A percentile compares a stretch with the other conserved stretches of the same genome.
Evolutionary conservation across 2,113 vertebrate genomes (phyloP).

Genomic region (Hyperopisus bebe): DNA sequence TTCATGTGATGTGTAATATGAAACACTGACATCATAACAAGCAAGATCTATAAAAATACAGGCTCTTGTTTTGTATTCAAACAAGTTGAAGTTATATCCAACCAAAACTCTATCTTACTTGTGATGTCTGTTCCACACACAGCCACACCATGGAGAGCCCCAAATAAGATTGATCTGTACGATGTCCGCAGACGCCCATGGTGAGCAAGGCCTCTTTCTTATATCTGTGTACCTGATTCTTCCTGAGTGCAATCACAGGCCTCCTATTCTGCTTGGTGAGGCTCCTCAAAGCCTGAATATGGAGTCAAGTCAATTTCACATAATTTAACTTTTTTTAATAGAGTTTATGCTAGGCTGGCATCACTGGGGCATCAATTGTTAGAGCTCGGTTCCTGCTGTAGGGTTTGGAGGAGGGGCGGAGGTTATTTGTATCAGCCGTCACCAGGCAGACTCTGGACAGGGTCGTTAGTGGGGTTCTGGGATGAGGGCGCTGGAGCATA

Average conservation of each 20-base stretch:
- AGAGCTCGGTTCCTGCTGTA: background rate
- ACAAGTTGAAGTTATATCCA: background rate
- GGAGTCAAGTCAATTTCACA: background rate
- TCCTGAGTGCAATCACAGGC: background rate
- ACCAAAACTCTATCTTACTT: background rate
- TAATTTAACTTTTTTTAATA: background rate
- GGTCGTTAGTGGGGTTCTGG: background rate
- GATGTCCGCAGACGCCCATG: slow-evolving; percentile 92
- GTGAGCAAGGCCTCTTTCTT: slow-evolving; percentile 54
- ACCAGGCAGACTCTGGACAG: background rate
- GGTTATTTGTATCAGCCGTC: background rate
- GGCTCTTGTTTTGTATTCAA: background rate
- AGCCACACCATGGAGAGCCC: slow-evolving; percentile 90
- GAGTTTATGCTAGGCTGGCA: background rate
- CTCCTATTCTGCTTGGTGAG: background rate
- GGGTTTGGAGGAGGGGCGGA: background rate
- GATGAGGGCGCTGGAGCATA: background rate
- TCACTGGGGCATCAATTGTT: background rate
- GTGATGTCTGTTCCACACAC: slow-evolving; percentile 20
- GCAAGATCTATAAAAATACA: background rate
- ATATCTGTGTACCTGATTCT: background rate
- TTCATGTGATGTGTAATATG: background rate
- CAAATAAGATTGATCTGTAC: slow-evolving; percentile 95
- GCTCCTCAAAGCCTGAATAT: background rate
- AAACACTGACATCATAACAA: background rate